Evolutionary conservation across 2,888 invertebrate species (phyloP), one percentile per base, ranked within the genome.

Genomic region (Lymantria monacha): DNA sequence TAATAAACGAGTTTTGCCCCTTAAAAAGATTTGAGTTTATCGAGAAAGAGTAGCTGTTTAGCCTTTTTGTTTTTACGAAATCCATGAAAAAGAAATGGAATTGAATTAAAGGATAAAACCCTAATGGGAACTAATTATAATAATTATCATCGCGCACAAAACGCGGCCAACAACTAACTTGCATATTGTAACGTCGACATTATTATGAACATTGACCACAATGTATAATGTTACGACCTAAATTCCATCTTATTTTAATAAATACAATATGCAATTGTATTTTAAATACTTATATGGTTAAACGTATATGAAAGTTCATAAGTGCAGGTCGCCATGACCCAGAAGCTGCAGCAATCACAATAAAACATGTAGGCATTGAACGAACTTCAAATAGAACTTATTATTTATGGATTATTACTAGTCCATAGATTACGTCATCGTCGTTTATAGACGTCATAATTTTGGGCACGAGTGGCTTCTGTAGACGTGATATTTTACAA

Each of bases 301-400:
- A 22, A 22, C 22, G 22, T 22, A 22, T 22, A 12, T 38, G 38
- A 46, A 46, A 54, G 59, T 64, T 63, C 52, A 67, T 57, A 51
- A 55, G 57, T 46, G 61, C 57, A 55, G 72, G 55, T 76, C 54
- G 56, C 74, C 76, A 48, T 76, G 76, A 76, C 76, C 74, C 59
- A 76, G 56, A 66, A 66, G 58, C 57, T 53, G 50, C 57, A 68
- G 50, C 57, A 68, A 63, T 66, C 64, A 61, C 57, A 53, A 48
- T 50, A 48, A 66, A 38, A 38, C 69, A 50, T 58, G 66, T 66
- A 53, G 22, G 22, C 22, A 22, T 22, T 22, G 22, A 22, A 22
- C 22, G 58, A 7, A 51, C 60, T 55, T 55, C 45, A 48, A 54
- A 56, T 65, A 53, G 51, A 11, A 36, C n/a, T 36, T 11, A 36